phyloP scores from a whole-genome alignment of 2,888 invertebrate species.

The Noctua pronuba region DNA sequence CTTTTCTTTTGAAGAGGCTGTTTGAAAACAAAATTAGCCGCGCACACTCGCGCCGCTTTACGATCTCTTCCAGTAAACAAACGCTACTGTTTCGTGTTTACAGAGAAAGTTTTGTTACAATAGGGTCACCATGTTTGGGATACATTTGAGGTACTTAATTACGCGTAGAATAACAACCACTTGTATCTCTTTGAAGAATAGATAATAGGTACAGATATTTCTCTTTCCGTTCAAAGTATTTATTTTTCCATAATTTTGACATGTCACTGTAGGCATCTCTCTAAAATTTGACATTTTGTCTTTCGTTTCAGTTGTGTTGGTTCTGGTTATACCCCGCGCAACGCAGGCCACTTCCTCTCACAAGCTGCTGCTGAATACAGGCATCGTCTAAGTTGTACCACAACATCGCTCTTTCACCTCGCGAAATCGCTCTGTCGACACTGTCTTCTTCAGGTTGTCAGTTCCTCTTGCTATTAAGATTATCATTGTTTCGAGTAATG shows the following conservation, averaged over 20 bases:
- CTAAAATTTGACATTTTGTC: background rate
- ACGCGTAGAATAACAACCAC: background rate
- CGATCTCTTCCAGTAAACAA: conserved; percentile 75
- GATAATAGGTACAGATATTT: background rate
- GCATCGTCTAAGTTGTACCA: background rate
- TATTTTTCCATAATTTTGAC: background rate
- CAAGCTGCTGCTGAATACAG: background rate
- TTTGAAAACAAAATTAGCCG: conserved; percentile 56
- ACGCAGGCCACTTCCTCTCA: background rate
- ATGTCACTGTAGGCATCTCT: background rate
- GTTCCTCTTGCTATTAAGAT: background rate
- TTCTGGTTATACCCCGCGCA: background rate
- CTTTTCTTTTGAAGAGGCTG: conserved; percentile 64
- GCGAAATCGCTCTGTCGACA: background rate
- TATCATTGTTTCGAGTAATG: background rate
- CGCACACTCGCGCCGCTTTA: conserved; percentile 67
- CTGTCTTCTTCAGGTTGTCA: background rate
- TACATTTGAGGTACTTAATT: background rate
- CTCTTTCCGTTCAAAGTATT: background rate
- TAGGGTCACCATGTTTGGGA: conserved; percentile 66
- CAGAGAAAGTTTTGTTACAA: conserved; percentile 71
- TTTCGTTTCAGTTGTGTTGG: background rate
- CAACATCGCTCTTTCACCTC: background rate
- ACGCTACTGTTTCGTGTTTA: conserved; percentile 75
- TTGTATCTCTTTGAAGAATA: background rate